Conservation (phyloP, 2,888 invertebrate species). For the Fragum whitleyi region DNA sequence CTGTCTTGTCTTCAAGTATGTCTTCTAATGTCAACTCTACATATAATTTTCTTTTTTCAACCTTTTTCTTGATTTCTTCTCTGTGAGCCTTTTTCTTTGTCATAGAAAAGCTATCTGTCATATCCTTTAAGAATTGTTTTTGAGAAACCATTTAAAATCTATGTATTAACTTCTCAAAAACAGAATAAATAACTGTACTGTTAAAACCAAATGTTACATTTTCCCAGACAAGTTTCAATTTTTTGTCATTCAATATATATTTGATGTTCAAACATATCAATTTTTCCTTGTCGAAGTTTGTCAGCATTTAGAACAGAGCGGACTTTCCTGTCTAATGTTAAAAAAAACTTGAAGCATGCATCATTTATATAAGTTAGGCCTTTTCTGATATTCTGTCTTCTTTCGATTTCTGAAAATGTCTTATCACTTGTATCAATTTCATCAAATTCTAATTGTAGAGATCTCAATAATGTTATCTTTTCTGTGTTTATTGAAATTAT, state of each 20-base stretch:
- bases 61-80: constrained; percentile 41
- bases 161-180: constrained; percentile 28
- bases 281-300: constrained; percentile 8
- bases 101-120: constrained; percentile 33
- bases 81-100: constrained; percentile 46
- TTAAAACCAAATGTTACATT: constrained; percentile 16
- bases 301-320: constrained; percentile 16
- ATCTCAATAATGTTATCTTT: constrained; percentile 8
- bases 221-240: constrained; percentile 27
- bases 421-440: constrained; percentile 22
- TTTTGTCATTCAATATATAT: constrained; percentile 24
- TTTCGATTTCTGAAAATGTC: constrained; percentile 41
- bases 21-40: constrained; percentile 26
- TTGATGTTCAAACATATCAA: constrained; percentile 33
- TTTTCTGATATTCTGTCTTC: constrained; percentile 40
- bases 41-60: constrained; percentile 28
- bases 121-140: constrained; percentile 48
- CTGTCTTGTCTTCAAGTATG: constrained; percentile 28
- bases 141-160: constrained; percentile 41
- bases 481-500: neutral
- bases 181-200: constrained; percentile 10
- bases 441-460: constrained; percentile 22
- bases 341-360: constrained; percentile 35
- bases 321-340: constrained; percentile 10
- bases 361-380: constrained; percentile 42